A percentile compares a stretch with the other conserved stretches of the same genome.
These are phyloP conservation scores for Cylloceria caligata DNA, from an alignment of 2,888 invertebrate genomes.

Conservation along the genomic window DNA sequence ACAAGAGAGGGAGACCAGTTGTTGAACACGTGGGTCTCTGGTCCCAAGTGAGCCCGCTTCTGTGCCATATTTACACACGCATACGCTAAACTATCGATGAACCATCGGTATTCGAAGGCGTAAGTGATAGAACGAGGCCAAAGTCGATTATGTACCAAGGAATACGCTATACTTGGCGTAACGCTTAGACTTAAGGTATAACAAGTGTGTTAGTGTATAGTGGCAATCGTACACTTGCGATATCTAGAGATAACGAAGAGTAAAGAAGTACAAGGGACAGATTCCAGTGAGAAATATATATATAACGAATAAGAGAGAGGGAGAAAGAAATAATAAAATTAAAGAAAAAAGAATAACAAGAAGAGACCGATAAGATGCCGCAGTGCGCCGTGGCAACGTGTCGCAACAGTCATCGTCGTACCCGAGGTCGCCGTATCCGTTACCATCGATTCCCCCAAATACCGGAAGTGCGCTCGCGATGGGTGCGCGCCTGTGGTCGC, in stretches of 20 bases:
- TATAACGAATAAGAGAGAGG: too few relatives aligned
- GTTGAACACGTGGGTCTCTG: neutral
- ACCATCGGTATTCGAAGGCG: slow-evolving; percentile 19
- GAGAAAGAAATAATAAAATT: neutral
- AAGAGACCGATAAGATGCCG: slow-evolving; percentile 84
- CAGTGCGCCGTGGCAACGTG: slow-evolving; percentile 87
- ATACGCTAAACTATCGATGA: neutral
- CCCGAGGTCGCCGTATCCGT: slow-evolving; percentile 86
- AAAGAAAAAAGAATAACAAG: slow-evolving; percentile 4
- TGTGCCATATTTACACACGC: neutral
- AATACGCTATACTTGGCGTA: neutral
- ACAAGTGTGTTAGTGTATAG: too few relatives aligned
- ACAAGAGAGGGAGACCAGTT: neutral
- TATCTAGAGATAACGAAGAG: too few relatives aligned
- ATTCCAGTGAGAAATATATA: too few relatives aligned
- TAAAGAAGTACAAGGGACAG: too few relatives aligned
- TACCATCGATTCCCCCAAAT: slow-evolving; percentile 87
- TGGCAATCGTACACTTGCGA: too few relatives aligned
- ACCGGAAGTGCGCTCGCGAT: slow-evolving; percentile 85
- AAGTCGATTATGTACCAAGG: slow-evolving; percentile 23
- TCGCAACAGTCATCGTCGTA: slow-evolving; percentile 87
- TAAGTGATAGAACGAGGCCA: slow-evolving; percentile 36
- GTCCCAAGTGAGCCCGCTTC: neutral
- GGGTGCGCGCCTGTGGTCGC: slow-evolving; percentile 86
- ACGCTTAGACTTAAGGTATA: too few relatives aligned